Evolutionary conservation across 2,797 vertebrate genomes (phyloP).

Genomic region (Varecia variegata): DNA sequence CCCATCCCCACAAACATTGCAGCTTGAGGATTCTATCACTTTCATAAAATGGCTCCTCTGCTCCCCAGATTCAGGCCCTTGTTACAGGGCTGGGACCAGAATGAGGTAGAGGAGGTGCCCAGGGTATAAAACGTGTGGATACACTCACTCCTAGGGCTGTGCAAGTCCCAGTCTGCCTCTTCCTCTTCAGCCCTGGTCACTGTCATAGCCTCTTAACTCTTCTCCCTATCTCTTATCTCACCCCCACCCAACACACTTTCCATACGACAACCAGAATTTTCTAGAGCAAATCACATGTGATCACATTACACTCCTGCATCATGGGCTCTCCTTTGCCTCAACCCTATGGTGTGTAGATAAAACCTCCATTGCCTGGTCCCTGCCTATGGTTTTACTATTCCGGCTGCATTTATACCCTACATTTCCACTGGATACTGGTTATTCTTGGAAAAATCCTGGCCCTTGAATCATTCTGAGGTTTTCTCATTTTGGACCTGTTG

Average conservation of each 20-base stretch:
- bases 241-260: not conserved
- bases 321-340: not conserved
- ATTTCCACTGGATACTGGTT: not conserved
- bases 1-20: not conserved
- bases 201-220: not conserved
- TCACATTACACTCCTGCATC: too few relatives aligned
- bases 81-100: not conserved
- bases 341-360: not conserved
- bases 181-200: not conserved
- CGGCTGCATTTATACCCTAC: not conserved
- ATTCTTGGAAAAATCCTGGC: not conserved
- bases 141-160: not conserved
- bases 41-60: not conserved
- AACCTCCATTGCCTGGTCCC: not conserved
- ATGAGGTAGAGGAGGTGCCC: not conserved
- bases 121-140: not conserved
- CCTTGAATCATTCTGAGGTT: not conserved
- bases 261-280: not conserved
- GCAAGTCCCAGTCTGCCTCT: not conserved
- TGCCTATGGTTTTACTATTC: not conserved
- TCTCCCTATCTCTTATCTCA: not conserved
- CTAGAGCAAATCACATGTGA: not conserved
- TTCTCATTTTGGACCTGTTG: not conserved
- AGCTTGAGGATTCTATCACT: not conserved
- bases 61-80: not conserved